Evolutionary conservation across 1,140 invertebrate species (phyloP).

Genomic region (Oryzaephilus surinamensis): DNA sequence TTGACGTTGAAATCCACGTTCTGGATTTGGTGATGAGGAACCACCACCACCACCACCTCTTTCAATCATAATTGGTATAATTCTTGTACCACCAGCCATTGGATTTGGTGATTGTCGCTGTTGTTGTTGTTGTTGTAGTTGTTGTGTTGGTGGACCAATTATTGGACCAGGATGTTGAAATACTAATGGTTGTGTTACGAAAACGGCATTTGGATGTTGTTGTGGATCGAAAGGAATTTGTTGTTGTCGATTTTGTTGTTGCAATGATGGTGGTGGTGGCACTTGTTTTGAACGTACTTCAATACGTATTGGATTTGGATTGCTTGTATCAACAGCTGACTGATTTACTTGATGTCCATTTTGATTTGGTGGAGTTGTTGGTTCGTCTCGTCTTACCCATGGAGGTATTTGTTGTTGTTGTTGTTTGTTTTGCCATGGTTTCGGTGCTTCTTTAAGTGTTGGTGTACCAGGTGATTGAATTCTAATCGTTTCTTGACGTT

Average conservation of each 20-base stretch:
- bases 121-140: constrained; percentile 17
- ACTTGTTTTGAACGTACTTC: constrained; percentile 13
- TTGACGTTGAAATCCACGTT: constrained; percentile 29
- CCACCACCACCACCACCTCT: constrained; percentile 27
- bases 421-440: constrained; percentile 30
- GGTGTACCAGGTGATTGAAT: constrained; percentile 33
- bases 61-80: constrained; percentile 35
- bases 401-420: constrained; percentile 26
- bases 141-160: constrained; percentile 14
- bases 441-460: constrained; percentile 31
- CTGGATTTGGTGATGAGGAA: too few species aligned
- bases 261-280: background rate
- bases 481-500: constrained; percentile 40
- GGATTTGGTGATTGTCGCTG: constrained; percentile 14
- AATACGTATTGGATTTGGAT: too few species aligned
- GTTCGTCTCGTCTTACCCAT: constrained; percentile 21
- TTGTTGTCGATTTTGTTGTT: too few species aligned
- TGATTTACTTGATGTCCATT: too few species aligned
- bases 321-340: too few species aligned
- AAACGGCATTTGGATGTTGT: constrained; percentile 24
- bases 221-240: constrained; percentile 9
- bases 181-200: constrained; percentile 27
- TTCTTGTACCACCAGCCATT: constrained; percentile 28
- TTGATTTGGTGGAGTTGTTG: background rate
- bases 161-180: constrained; percentile 25